A percentile compares a stretch with the other conserved stretches of the same genome.
Conservation (phyloP, 2,113 vertebrate species). For the Alligator mississippiensis region DNA sequence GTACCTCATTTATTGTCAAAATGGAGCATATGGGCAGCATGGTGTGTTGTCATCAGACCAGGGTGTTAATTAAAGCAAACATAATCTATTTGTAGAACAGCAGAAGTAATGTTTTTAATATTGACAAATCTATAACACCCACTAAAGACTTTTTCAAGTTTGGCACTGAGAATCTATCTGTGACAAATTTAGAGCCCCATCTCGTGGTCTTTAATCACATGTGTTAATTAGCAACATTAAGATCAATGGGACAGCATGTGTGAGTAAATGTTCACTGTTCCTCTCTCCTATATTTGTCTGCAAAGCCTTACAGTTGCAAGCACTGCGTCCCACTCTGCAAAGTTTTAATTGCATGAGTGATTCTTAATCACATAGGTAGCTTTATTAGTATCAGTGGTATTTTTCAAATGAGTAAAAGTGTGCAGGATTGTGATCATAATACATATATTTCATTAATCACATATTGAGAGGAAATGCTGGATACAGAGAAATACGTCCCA, state of each 20-base stretch:
- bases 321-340: not conserved
- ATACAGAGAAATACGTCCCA: not conserved
- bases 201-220: not conserved
- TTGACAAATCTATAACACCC: not conserved
- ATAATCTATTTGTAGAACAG: not conserved
- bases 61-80: constrained; percentile 51
- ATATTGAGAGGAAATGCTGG: not conserved
- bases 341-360: not conserved
- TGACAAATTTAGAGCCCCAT: not conserved
- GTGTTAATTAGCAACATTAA: not conserved
- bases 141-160: rapidly evolving
- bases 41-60: constrained; percentile 7
- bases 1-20: constrained; percentile 21
- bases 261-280: not conserved
- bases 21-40: constrained; percentile 24
- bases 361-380: not conserved
- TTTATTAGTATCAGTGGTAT: not conserved
- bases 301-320: not conserved
- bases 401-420: not conserved
- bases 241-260: not conserved
- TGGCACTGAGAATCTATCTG: not conserved
- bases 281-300: not conserved
- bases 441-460: not conserved
- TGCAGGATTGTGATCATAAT: not conserved
- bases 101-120: not conserved